These are phyloP conservation scores for Mormyrus proboscirostris DNA, from an alignment of 2,797 vertebrate species.

Conservation along the genomic window DNA sequence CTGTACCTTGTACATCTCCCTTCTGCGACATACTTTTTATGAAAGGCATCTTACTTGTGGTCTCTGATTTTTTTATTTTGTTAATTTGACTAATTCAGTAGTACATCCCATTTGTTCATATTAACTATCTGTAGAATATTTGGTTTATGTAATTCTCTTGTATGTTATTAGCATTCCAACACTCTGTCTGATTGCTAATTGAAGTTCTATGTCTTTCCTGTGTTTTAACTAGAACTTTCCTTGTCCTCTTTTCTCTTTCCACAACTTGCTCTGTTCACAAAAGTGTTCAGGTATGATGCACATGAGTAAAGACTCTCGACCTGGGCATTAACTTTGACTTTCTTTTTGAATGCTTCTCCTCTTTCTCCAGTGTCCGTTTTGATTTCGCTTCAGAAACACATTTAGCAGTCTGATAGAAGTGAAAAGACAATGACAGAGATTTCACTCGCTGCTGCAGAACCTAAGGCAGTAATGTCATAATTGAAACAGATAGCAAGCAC, in stretches of 20 bases:
- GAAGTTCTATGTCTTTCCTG: slow-evolving; percentile 33
- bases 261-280: slow-evolving; percentile 45
- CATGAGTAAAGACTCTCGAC: slow-evolving; percentile 24
- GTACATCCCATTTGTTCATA: not conserved
- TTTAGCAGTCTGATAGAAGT: not conserved
- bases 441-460: not conserved
- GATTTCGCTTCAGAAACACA: slow-evolving; percentile 17
- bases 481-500: slow-evolving; percentile 46
- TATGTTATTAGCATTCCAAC: not conserved
- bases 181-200: slow-evolving; percentile 27
- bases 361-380: slow-evolving; percentile 35
- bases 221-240: slow-evolving; percentile 45
- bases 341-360: not conserved
- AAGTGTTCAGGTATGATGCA: slow-evolving; percentile 49
- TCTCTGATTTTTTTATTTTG: not conserved
- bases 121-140: not conserved
- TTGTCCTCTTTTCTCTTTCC: slow-evolving; percentile 43
- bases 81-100: not conserved
- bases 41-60: not conserved
- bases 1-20: not conserved
- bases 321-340: slow-evolving; percentile 45
- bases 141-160: not conserved
- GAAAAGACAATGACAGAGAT: not conserved
- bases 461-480: slow-evolving; percentile 43
- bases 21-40: not conserved